phyloP scores from a whole-genome alignment of 2,113 vertebrate species.

The Xiphophorus couchianus region DNA sequence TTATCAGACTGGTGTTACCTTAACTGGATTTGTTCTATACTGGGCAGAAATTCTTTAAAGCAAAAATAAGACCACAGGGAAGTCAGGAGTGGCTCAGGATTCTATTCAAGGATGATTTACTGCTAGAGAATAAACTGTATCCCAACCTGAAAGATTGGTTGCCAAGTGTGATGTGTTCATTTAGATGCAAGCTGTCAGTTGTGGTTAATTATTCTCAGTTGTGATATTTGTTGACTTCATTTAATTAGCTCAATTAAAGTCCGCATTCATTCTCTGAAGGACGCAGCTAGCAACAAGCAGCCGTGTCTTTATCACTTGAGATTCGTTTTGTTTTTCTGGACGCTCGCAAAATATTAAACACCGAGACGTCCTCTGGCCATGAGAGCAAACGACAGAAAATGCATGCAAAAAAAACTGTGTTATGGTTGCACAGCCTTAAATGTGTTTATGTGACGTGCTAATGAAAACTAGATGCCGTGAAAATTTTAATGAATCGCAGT shows the following conservation, averaged over 20 bases:
- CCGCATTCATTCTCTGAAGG: conserved; percentile 33
- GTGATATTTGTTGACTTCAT: conserved; percentile 60
- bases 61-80: too few relatives aligned
- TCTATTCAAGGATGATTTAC: too few relatives aligned
- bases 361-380: background rate
- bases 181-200: conserved; percentile 62
- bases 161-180: conserved; percentile 53
- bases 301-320: conserved; percentile 34
- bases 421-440: conserved; percentile 12
- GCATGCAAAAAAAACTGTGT: background rate
- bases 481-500: conserved; percentile 31
- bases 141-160: conserved; percentile 17
- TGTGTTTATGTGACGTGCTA: background rate
- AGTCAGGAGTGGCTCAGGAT: too few relatives aligned
- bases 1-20: too few relatives aligned
- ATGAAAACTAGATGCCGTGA: conserved; percentile 13
- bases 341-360: conserved; percentile 30
- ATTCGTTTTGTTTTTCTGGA: conserved; percentile 35
- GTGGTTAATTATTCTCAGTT: conserved; percentile 64
- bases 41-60: too few relatives aligned
- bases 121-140: background rate
- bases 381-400: background rate
- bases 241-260: conserved; percentile 65
- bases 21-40: too few relatives aligned
- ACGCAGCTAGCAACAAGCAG: conserved; percentile 30